Evolutionary conservation across 1,140 invertebrate genomes (phyloP), one percentile per base, ranked within the genome.

Genomic region (Glossosoma conforme): DNA sequence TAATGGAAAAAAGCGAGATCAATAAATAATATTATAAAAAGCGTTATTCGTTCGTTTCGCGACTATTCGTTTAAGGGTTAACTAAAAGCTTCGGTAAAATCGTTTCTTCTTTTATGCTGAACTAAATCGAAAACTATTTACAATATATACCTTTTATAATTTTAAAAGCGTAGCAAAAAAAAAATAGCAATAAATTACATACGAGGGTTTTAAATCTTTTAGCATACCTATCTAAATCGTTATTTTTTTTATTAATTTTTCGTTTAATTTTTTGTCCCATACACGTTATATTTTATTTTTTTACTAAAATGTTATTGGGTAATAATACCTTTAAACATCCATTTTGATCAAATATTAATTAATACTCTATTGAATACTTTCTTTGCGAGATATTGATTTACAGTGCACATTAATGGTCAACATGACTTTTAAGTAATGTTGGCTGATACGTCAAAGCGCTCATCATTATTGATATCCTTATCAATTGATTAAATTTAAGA

Each of bases 21-120:
- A 44, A 24, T 37, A 41, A 28, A 24, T 37, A 30, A 14, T 48
- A 19, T 19, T 44, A 49, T 48, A 8, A 51, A 52, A 57, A 57
- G 50, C 55, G 41, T 51, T 46, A 51, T 50, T 56, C 54, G 54
- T 51, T 57, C 55, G 50, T 52, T 48, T 52, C 41, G 47, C 53
- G 46, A 24, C 22, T 17, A 47, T 44, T 33, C 33, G 36, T 42
- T 38, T 11, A 19, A 38, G 2, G 15, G 9, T 38, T n/a, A 35
- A 15, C 40, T 50, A 50, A 50, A 50, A 50, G 47, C 47, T 35
- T 41, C 17, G 4, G 33, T 4, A 17, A 10, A 17, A 17, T 5
- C 4, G 11, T 38, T 19, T 2, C 10, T 11, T 38, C 6, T 28
- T 28, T 28, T n/a, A 8, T 6, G 6, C 25, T 28, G n/a, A 6